phyloP scores from a whole-genome alignment of 2,888 invertebrate genomes.

The Hartigia nigra region DNA sequence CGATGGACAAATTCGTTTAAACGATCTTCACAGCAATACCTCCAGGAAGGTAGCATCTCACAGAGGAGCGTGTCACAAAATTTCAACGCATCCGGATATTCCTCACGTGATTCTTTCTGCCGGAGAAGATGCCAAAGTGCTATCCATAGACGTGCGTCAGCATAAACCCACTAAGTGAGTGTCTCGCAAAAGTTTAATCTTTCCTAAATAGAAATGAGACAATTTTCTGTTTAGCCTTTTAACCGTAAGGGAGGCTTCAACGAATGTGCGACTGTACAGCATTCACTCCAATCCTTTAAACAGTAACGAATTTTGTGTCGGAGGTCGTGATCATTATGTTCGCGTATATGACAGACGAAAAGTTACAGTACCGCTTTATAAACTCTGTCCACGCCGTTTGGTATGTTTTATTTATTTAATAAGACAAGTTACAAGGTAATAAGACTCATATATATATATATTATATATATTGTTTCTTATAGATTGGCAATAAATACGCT shows the following conservation, averaged over 20 bases:
- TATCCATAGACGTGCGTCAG: conserved; percentile 84
- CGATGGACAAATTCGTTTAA: conserved; percentile 85
- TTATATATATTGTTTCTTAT: not conserved
- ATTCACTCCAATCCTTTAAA: conserved; percentile 86
- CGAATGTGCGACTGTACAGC: conserved; percentile 84
- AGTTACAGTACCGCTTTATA: conserved; percentile 68
- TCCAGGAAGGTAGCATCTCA: conserved; percentile 73
- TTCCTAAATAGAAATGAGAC: not conserved
- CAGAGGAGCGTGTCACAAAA: conserved; percentile 86
- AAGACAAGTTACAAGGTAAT: not conserved
- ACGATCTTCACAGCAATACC: conserved; percentile 68
- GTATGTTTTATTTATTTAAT: conserved; percentile 49
- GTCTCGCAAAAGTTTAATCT: conserved; percentile 14
- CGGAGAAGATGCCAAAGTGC: conserved; percentile 88
- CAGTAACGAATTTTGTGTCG: conserved; percentile 82
- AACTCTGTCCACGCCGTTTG: conserved; percentile 74
- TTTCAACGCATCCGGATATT: conserved; percentile 80
- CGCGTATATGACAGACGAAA: conserved; percentile 81
- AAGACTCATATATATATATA: not conserved
- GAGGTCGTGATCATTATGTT: conserved; percentile 84
- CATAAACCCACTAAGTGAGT: conserved; percentile 73
- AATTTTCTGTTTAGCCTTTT: conserved; percentile 65
- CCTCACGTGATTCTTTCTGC: conserved; percentile 85
- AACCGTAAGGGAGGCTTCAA: conserved; percentile 70
- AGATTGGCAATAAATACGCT: conserved; percentile 61